Conservation (phyloP, 2,888 invertebrate genomes). For the Clitarchus hookeri region DNA sequence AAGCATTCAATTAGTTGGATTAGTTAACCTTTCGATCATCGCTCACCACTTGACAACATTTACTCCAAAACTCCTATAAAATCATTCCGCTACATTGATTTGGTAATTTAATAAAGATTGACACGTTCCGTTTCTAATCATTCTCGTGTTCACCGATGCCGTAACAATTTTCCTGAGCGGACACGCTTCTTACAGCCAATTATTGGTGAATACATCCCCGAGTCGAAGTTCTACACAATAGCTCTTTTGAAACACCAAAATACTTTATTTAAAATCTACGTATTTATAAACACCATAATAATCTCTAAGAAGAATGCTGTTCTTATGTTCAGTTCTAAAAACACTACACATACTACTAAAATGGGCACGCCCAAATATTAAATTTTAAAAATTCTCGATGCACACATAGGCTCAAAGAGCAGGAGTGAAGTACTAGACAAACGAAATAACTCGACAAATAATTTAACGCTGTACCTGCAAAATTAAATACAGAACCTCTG, state of each 20-base stretch:
- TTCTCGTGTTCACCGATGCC: neutral
- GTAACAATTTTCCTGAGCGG: neutral
- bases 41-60: neutral
- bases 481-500: no score
- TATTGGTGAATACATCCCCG: neutral
- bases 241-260: neutral
- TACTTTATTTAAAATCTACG: neutral
- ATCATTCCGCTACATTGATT: neutral
- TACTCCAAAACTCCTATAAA: neutral
- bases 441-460: no score
- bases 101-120: neutral
- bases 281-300: neutral
- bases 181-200: neutral
- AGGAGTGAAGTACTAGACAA: no score
- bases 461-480: no score
- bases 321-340: no score
- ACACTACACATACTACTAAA: no score
- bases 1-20: neutral
- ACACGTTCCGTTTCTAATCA: neutral
- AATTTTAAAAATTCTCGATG: no score
- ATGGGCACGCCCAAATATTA: no score
- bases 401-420: no score
- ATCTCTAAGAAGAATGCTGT: no score
- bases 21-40: neutral
- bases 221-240: neutral